phyloP scores from a whole-genome alignment of 1,140 invertebrate genomes.

The Microvelia longipes region DNA sequence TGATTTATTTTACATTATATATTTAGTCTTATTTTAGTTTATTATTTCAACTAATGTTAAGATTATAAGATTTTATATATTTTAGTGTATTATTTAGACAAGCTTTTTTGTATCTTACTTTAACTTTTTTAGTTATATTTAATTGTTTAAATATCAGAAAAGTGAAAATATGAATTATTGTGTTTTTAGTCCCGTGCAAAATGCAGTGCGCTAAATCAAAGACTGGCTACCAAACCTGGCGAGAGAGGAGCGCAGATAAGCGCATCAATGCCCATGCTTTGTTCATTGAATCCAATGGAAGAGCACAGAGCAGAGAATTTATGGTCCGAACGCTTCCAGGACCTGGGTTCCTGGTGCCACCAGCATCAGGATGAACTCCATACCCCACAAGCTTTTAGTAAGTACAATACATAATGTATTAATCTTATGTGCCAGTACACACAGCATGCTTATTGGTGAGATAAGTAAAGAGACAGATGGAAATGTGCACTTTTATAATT shows the following conservation, averaged over 20 bases:
- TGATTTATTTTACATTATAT: no score
- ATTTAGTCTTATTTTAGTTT: no score
- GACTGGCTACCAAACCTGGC: conserved; percentile 13
- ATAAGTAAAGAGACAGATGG: no score
- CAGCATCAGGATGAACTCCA: conserved; percentile 16
- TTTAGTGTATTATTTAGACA: no score
- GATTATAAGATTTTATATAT: no score
- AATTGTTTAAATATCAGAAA: neutral
- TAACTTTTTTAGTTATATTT: neutral
- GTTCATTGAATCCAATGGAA: neutral
- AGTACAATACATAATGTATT: conserved; percentile 5
- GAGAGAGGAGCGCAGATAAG: conserved; percentile 9
- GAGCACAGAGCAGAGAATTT: conserved; percentile 4
- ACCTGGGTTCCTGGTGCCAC: conserved; percentile 12
- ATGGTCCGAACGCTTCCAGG: conserved; percentile 16
- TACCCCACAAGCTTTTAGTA: conserved; percentile 12
- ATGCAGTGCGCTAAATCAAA: conserved; percentile 9
- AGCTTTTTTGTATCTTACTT: no score
- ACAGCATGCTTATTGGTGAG: no score
- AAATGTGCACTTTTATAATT: no score
- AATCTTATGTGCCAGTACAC: no score
- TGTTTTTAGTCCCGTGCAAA: conserved; percentile 15
- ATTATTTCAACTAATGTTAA: no score
- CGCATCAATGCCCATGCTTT: neutral
- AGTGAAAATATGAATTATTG: neutral